Conservation (phyloP, 2,888 invertebrate genomes). For the Microplitis manilae region DNA sequence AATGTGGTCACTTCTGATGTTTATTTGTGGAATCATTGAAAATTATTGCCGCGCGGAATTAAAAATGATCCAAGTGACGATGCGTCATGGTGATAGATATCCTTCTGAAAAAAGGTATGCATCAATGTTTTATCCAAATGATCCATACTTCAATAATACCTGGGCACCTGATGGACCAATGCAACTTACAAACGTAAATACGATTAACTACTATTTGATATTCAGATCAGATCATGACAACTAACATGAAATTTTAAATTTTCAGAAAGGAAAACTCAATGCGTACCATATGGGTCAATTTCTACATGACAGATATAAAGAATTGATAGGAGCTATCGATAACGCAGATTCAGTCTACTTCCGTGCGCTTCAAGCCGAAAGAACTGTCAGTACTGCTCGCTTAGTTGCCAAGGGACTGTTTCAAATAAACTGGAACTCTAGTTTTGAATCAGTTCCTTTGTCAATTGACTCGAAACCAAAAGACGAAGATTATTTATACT, state of each 20-base stretch:
- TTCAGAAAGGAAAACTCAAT: slow-evolving; percentile 29
- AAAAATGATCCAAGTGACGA: slow-evolving; percentile 27
- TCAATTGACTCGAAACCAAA: slow-evolving; percentile 25
- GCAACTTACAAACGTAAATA: slow-evolving; percentile 35
- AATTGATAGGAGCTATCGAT: slow-evolving; percentile 3
- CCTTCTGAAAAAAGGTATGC: neutral
- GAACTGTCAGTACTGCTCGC: slow-evolving; percentile 37
- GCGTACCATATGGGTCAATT: slow-evolving; percentile 25
- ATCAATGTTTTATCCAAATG: slow-evolving; percentile 28
- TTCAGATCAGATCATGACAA: no score
- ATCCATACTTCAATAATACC: slow-evolving; percentile 28
- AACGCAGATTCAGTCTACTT: slow-evolving; percentile 19
- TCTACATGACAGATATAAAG: slow-evolving; percentile 16
- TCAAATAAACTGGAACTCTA: slow-evolving; percentile 33
- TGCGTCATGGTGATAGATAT: slow-evolving; percentile 36
- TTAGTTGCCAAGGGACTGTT: slow-evolving; percentile 40
- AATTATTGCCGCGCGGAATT: slow-evolving; percentile 17
- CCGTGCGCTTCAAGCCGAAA: neutral
- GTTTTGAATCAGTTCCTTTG: slow-evolving; percentile 29
- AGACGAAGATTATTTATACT: slow-evolving; percentile 28
- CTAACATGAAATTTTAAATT: neutral
- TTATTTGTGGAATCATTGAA: neutral
- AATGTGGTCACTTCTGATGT: neutral
- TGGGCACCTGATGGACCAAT: slow-evolving; percentile 32
- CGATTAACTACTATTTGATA: neutral